A percentile compares a stretch with the other conserved stretches of the same genome.
phyloP scores from a whole-genome alignment of 1,140 invertebrate genomes.

The Apis cerana region DNA sequence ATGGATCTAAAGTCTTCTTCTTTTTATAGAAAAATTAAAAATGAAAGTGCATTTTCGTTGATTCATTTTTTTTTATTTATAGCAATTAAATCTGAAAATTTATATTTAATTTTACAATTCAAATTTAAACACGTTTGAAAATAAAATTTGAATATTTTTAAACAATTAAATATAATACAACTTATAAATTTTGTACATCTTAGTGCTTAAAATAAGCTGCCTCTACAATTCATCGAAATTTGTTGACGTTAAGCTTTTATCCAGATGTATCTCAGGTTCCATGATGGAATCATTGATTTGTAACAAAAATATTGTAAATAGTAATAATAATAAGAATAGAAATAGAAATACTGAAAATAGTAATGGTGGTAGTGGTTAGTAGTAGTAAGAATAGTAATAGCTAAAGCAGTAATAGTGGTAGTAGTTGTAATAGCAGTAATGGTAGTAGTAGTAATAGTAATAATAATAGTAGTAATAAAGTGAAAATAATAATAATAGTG shows the following conservation, averaged over 20 bases:
- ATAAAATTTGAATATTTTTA: neutral
- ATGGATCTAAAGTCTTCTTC: neutral
- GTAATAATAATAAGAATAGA: neutral
- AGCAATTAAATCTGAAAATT: neutral
- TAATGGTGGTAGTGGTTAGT: neutral
- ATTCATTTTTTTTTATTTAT: neutral
- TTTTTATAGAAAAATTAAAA: neutral
- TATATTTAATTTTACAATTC: constrained; percentile 1
- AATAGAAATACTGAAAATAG: neutral
- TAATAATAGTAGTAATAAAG: neutral
- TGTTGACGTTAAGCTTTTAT: constrained; percentile 29
- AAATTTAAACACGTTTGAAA: constrained; percentile 6
- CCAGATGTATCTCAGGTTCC: constrained; percentile 25
- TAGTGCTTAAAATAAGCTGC: constrained; percentile 44
- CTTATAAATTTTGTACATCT: constrained; percentile 21
- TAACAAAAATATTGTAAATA: constrained; percentile 16
- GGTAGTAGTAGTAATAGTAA: neutral
- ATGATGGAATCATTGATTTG: constrained; percentile 14
- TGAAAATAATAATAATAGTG: constrained; percentile 2
- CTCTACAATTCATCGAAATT: constrained; percentile 47
- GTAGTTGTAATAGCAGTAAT: neutral
- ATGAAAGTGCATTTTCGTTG: constrained; percentile 30
- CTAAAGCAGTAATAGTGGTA: neutral
- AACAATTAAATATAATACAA: constrained; percentile 19
- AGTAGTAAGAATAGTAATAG: neutral